Evolutionary conservation across 92 coral and sea anemone species (phyloP), one percentile per base, ranked within the genome.

Genomic region (Chrysogorgia sp.): DNA sequence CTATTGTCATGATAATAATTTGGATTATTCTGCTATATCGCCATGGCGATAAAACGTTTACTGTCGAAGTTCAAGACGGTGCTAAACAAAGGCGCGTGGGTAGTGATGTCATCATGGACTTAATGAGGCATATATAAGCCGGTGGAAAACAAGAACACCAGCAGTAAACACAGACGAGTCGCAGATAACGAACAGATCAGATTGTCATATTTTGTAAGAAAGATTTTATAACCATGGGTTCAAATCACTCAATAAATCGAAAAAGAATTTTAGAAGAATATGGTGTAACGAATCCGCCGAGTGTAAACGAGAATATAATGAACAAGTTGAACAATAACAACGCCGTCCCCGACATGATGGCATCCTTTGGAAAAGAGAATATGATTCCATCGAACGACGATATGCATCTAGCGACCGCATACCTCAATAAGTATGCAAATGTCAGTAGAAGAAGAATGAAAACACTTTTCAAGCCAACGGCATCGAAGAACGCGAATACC

Each of bases 381-480:
- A 59, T 72, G 19, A 20, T 53, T 52, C 41, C 58, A 19, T 31
- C 64, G 64, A 72, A 56, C 56, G 65, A 72, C 34, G 79, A 72
- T 8, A 89, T 63, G 33, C 83, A 83, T 33, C 75, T 92, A 82
- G 86, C 90, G 61, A 91, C 98, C 58, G 98, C 98, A 5, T 94
- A 94, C 83, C 83, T 91, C 28, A 96, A 94, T 66, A 94, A 94
- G 78, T 94, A 96, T 62, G 98, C 98, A 24, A 87, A 90, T 62
- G 98, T 79, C 10, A 96, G 98, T 47, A 94, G 89, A 83, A 81
- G 90, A 48, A 94, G 85, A 65, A 94, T 92, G 79, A 91, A 76
- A 52, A 89, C 97, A 37, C 92, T 87, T 77, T 89, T 94, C 84
- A 96, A 89, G 30, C 98, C 98, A 40, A 92, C 83, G 0, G 88